phyloP scores from a whole-genome alignment of 2,797 vertebrate species.

The Hydrophis major region DNA sequence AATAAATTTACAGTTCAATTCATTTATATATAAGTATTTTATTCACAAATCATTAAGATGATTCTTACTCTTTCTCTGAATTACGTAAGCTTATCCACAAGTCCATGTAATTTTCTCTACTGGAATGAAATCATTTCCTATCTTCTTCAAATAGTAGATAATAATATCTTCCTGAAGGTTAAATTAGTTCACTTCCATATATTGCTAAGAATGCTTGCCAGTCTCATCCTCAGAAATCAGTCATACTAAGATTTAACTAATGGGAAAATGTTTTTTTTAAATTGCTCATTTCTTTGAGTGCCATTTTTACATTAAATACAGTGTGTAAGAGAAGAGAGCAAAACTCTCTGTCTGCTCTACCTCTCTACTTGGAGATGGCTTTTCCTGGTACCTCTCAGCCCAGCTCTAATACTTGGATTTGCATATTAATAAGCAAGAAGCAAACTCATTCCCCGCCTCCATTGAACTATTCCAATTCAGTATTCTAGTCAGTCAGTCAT shows the following conservation, averaged over 20 bases:
- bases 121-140: conserved; percentile 50
- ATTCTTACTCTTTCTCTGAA: conserved; percentile 38
- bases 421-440: neutral
- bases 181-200: conserved; percentile 49
- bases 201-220: conserved; percentile 45
- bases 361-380: too few relatives aligned
- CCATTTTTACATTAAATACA: neutral
- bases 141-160: conserved; percentile 51
- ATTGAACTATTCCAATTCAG: neutral
- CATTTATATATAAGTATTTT: conserved; percentile 14
- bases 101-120: conserved; percentile 55
- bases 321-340: too few relatives aligned
- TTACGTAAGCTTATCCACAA: conserved; percentile 51
- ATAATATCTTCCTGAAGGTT: conserved; percentile 55
- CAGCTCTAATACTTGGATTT: too few relatives aligned
- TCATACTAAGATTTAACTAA: neutral
- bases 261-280: neutral
- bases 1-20: conserved; percentile 4
- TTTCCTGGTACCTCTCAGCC: neutral
- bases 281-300: neutral
- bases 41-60: conserved; percentile 38
- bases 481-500: neutral
- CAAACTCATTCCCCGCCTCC: neutral
- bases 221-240: conserved; percentile 17
- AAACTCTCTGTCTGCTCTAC: neutral